phyloP scores from a whole-genome alignment of 1,140 invertebrate genomes.

The Trichoplusia ni region DNA sequence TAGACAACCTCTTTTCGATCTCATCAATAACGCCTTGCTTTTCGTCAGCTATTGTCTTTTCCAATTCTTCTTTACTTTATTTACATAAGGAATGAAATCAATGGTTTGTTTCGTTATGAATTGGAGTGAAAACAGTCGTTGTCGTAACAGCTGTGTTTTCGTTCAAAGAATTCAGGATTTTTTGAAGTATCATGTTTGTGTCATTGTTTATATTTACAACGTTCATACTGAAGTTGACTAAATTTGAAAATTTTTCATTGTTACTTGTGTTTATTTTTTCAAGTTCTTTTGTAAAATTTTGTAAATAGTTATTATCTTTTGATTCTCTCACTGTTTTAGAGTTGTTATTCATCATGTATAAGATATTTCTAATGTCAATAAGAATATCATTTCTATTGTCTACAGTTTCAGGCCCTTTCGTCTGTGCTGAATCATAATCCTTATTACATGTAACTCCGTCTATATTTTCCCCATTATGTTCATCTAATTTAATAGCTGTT shows the following conservation, averaged over 20 bases:
- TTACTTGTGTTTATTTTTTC: slow-evolving; percentile 7
- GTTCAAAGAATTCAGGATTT: slow-evolving; percentile 33
- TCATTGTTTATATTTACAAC: slow-evolving; percentile 24
- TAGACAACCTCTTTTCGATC: slow-evolving; percentile 34
- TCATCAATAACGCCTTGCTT: slow-evolving; percentile 37
- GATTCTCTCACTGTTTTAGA: neutral
- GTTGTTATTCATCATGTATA: neutral
- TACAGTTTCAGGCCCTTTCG: neutral
- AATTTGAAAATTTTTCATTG: slow-evolving; percentile 14
- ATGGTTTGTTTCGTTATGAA: slow-evolving; percentile 11
- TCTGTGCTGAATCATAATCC: neutral
- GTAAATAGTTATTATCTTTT: neutral
- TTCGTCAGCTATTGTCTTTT: slow-evolving; percentile 35
- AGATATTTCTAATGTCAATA: slow-evolving; percentile 1
- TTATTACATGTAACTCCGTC: slow-evolving; percentile 51
- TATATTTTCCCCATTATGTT: slow-evolving; percentile 44
- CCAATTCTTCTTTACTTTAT: slow-evolving; percentile 37
- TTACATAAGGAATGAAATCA: slow-evolving; percentile 34
- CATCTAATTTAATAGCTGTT: slow-evolving; percentile 41
- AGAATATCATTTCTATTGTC: neutral
- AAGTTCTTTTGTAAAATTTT: slow-evolving; percentile 9
- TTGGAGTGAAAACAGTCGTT: neutral
- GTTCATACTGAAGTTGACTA: slow-evolving; percentile 20
- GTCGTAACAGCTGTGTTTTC: neutral
- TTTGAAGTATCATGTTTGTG: slow-evolving; percentile 40